These are phyloP conservation scores for Natator depressus DNA, from an alignment of 2,113 vertebrate genomes.

Conservation along the genomic window DNA sequence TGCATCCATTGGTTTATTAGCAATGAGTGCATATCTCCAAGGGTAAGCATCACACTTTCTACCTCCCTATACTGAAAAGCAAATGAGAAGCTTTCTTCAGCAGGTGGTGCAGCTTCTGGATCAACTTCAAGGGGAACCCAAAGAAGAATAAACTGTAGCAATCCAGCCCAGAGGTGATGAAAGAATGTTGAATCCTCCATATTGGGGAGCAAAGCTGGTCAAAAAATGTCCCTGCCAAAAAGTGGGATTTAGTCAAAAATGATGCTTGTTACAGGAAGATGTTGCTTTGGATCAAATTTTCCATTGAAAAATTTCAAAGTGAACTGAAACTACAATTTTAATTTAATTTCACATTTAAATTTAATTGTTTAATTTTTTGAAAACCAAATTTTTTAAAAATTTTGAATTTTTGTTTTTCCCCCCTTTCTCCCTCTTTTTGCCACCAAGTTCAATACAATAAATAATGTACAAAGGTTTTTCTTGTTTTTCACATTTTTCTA, in stretches of 20 bases:
- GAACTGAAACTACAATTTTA: background rate
- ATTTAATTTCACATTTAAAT: background rate
- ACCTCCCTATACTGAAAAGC: background rate
- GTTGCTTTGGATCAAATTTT: background rate
- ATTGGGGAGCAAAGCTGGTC: background rate
- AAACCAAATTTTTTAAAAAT: background rate
- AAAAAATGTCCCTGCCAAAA: background rate
- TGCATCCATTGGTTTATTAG: background rate
- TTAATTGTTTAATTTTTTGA: background rate
- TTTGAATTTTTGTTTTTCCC: background rate
- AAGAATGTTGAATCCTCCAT: background rate
- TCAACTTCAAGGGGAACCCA: background rate
- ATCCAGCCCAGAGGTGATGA: background rate
- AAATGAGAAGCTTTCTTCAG: background rate
- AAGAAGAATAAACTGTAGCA: background rate
- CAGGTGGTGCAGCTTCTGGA: constrained; percentile 2
- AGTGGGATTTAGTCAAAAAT: background rate
- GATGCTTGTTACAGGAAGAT: background rate
- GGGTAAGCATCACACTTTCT: background rate
- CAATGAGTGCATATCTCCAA: background rate
- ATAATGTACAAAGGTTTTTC: background rate
- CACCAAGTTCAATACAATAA: background rate
- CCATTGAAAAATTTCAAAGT: background rate
- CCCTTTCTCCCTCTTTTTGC: background rate
- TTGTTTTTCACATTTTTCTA: background rate